A percentile compares a stretch with the other conserved stretches of the same genome.
These are phyloP conservation scores for Noctuana brunneofusca DNA, from an alignment of 2,888 invertebrate genomes.

Conservation along the genomic window DNA sequence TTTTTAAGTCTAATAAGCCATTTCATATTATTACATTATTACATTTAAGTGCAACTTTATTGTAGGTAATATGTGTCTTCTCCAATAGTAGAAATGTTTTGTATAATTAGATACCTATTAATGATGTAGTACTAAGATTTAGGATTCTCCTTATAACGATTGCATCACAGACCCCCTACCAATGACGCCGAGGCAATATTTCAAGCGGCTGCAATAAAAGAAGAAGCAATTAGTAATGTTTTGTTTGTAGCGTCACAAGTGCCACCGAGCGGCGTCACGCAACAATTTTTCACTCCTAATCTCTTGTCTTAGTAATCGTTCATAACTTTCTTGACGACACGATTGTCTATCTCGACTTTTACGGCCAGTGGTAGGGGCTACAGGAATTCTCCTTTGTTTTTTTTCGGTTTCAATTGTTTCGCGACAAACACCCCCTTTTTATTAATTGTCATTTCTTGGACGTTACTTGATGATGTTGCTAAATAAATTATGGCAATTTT, in stretches of 20 bases:
- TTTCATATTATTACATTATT: too few relatives aligned
- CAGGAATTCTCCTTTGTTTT: conserved; percentile 20
- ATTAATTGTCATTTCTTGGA: conserved; percentile 22
- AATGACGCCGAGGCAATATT: conserved; percentile 42
- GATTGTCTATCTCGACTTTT: conserved; percentile 42
- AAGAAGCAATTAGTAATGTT: conserved; percentile 51
- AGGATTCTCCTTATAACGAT: neutral
- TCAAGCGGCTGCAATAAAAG: conserved; percentile 47
- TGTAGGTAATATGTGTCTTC: too few relatives aligned
- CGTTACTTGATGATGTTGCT: conserved; percentile 25
- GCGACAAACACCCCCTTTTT: conserved; percentile 23
- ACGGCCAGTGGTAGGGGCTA: conserved; percentile 36
- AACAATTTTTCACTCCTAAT: conserved; percentile 49
- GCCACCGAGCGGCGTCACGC: conserved; percentile 39
- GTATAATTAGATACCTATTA: too few relatives aligned
- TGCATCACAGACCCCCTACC: conserved; percentile 22
- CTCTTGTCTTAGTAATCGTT: conserved; percentile 45
- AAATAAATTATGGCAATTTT: conserved; percentile 20
- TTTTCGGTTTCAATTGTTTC: conserved; percentile 26
- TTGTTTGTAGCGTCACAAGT: conserved; percentile 43
- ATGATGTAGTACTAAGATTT: too few relatives aligned
- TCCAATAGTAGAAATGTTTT: too few relatives aligned
- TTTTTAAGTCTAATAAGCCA: too few relatives aligned
- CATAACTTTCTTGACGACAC: conserved; percentile 43
- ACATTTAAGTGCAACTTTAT: too few relatives aligned